Percentiles rank a stretch among this genome's conserved stretches.
Conservation (phyloP, 2,797 vertebrate genomes). For the Intellagama lesueurii region DNA sequence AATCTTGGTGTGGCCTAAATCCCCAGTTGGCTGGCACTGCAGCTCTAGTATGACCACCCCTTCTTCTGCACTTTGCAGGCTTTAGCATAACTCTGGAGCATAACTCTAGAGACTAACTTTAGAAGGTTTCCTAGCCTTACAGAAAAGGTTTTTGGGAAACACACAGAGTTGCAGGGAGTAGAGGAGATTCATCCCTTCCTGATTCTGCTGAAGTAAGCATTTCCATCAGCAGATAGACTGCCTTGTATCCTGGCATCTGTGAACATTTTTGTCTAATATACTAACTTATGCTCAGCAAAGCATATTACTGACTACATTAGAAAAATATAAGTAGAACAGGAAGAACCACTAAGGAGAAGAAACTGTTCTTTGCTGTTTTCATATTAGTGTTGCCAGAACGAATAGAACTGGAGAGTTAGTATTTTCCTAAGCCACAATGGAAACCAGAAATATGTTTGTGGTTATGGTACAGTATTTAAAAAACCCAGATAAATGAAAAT, state of each 20-base stretch:
- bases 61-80: background rate
- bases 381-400: background rate
- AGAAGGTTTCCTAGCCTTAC: background rate
- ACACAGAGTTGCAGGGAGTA: background rate
- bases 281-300: background rate
- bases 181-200: background rate
- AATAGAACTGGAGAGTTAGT: background rate
- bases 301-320: rapidly evolving
- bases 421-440: background rate
- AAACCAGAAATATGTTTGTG: background rate
- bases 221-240: background rate
- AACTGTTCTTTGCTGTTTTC: background rate
- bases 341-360: background rate
- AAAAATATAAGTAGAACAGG: background rate
- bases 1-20: background rate
- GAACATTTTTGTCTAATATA: background rate
- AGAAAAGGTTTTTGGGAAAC: background rate
- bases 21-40: background rate
- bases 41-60: too few species aligned
- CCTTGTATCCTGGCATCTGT: background rate
- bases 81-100: background rate
- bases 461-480: background rate
- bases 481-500: slow-evolving; percentile 32
- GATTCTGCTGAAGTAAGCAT: background rate
- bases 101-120: too few species aligned